A percentile compares a stretch with the other conserved stretches of the same genome.
These are phyloP conservation scores for Tragelaphus scriptus DNA, from an alignment of 2,113 vertebrate genomes.

Conservation along the genomic window DNA sequence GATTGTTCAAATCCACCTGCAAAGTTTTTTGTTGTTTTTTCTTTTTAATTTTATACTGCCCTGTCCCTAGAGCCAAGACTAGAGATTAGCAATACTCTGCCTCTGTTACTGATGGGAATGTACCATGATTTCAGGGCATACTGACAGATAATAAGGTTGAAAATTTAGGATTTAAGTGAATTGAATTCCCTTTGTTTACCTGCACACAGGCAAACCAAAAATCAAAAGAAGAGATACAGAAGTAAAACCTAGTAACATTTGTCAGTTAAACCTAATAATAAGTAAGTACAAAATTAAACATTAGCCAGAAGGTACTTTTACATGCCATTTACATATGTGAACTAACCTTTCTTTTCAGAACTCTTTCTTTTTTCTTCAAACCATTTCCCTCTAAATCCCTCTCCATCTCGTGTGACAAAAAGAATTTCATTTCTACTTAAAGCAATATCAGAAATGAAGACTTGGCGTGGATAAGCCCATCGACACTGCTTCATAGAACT, in stretches of 20 bases:
- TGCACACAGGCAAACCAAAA: neutral
- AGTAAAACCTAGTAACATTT: neutral
- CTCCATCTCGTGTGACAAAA: constrained; percentile 94
- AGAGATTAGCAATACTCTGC: neutral
- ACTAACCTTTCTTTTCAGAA: constrained; percentile 91
- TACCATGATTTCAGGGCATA: neutral
- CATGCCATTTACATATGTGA: neutral
- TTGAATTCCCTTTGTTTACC: neutral
- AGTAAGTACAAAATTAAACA: neutral
- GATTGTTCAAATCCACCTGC: neutral
- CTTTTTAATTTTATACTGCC: neutral
- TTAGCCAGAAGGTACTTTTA: neutral
- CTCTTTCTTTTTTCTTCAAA: constrained; percentile 87
- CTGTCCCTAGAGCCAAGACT: neutral
- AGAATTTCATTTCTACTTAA: constrained; percentile 91
- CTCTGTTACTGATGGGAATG: neutral
- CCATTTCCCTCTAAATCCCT: constrained; percentile 94
- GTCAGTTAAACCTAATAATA: neutral
- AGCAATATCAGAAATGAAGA: constrained; percentile 94
- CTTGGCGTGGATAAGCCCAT: constrained; percentile 95
- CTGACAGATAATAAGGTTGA: neutral
- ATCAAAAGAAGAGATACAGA: neutral
- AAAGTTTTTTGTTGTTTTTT: neutral
- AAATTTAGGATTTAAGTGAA: neutral
- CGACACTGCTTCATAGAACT: constrained; percentile 90